Evolutionary conservation across 2,797 vertebrate species (phyloP).

Genomic region (Halcyon smyrnensis): DNA sequence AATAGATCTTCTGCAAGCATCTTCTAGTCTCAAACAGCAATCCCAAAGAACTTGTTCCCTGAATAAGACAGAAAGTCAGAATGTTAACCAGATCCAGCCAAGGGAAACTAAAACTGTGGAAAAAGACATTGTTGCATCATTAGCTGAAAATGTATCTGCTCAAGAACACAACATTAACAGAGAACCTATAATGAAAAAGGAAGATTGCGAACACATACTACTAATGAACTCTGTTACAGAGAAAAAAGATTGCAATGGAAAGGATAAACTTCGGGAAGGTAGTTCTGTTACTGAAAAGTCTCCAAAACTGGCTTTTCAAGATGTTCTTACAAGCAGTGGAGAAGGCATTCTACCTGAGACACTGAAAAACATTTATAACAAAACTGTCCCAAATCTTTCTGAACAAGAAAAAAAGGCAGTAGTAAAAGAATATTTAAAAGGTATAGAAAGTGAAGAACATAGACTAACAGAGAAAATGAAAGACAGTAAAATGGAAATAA

Average conservation of each 20-base stretch:
- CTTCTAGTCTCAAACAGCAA: background rate
- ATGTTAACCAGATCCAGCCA: slow-evolving; percentile 1
- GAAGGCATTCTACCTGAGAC: background rate
- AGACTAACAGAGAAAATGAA: background rate
- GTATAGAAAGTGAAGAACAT: background rate
- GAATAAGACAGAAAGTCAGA: slow-evolving; percentile 14
- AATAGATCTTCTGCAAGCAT: slow-evolving; percentile 18
- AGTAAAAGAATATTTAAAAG: background rate
- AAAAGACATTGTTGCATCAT: background rate
- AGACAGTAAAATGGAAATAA: background rate
- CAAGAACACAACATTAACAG: background rate
- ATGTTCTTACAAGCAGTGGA: background rate
- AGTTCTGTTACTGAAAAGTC: background rate
- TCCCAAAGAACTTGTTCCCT: background rate
- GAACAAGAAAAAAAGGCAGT: background rate
- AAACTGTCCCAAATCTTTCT: rapidly evolving
- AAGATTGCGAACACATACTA: slow-evolving; percentile 26
- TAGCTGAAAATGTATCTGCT: background rate
- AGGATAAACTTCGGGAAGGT: background rate
- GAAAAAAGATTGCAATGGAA: background rate
- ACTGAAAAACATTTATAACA: background rate
- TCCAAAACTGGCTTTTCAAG: slow-evolving; percentile 29
- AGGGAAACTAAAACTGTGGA: background rate
- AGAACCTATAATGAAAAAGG: background rate
- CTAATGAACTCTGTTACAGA: background rate